Percentiles rank a stretch among this genome's conserved stretches.
These are phyloP conservation scores for Erpobdella octoculata DNA, from an alignment of 2,888 invertebrate species.

Conservation along the genomic window DNA sequence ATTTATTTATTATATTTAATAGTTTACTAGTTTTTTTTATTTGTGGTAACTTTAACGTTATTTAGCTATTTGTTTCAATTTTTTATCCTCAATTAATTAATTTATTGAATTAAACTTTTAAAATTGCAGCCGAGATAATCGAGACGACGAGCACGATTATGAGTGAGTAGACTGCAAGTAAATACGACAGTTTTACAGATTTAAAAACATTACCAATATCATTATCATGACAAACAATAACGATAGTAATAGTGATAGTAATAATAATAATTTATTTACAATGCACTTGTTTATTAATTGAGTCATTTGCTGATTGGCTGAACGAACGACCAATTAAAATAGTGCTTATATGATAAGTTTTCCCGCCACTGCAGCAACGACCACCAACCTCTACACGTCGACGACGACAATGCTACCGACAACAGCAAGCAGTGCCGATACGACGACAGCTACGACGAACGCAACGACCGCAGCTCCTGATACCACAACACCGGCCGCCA, in stretches of 20 bases:
- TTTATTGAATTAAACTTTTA: neutral
- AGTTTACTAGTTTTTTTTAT: neutral
- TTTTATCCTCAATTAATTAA: slow-evolving; percentile 4
- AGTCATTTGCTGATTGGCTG: too few relatives aligned
- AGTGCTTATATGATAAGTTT: neutral
- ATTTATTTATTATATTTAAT: neutral
- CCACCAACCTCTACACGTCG: neutral
- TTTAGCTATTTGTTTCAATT: neutral
- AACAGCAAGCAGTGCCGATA: neutral
- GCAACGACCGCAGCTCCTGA: neutral
- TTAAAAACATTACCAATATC: neutral
- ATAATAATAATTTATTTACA: neutral
- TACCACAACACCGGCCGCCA: neutral
- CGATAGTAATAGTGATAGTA: neutral
- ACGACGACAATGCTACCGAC: neutral
- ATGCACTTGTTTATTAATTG: neutral
- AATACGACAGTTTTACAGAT: neutral
- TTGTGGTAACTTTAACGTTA: neutral
- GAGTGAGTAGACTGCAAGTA: slow-evolving; percentile 11
- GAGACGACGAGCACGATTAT: slow-evolving; percentile 14
- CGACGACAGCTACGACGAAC: neutral
- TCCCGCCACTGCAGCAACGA: neutral
- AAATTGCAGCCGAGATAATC: slow-evolving; percentile 6
- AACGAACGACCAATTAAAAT: neutral
- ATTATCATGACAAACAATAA: neutral